Conservation (phyloP, 2,888 invertebrate species). For the Plagodis dolabraria region DNA sequence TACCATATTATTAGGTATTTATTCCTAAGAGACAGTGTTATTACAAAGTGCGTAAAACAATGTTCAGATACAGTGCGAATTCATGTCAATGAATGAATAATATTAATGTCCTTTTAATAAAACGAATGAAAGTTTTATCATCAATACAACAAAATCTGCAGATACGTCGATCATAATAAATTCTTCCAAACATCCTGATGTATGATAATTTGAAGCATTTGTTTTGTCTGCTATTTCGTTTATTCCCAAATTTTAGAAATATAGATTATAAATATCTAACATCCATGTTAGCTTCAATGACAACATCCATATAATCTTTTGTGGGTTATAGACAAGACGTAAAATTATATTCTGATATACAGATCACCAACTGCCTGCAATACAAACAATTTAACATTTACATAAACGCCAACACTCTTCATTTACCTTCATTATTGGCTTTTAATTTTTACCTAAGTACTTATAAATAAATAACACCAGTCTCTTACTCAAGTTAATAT, state of each 20-base stretch:
- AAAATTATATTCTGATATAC: conserved; percentile 70
- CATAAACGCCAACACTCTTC: conserved; percentile 21
- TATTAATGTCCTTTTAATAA: conserved; percentile 10
- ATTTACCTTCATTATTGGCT: conserved; percentile 5
- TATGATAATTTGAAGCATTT: conserved; percentile 8
- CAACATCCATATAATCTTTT: conserved; percentile 65
- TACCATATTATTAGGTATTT: conserved; percentile 45
- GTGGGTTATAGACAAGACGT: conserved; percentile 53
- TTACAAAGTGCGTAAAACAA: conserved; percentile 46
- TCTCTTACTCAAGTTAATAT: no score
- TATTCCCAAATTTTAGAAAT: conserved; percentile 39
- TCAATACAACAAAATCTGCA: conserved; percentile 15
- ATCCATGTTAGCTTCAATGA: conserved; percentile 57
- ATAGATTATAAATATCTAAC: conserved; percentile 19
- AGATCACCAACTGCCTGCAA: conserved; percentile 84
- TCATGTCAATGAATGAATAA: conserved; percentile 22
- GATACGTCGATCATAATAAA: conserved; percentile 8
- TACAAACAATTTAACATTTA: conserved; percentile 71
- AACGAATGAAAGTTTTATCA: not conserved
- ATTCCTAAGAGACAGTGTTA: conserved; percentile 28
- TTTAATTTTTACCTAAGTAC: conserved; percentile 8
- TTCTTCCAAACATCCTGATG: conserved; percentile 15
- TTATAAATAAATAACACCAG: no score
- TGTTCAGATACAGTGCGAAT: conserved; percentile 15
- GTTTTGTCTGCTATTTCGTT: conserved; percentile 6